A percentile compares a stretch with the other conserved stretches of the same genome.
These are phyloP conservation scores for Tragelaphus strepsiceros DNA, from an alignment of 2,113 vertebrate species.

Conservation along the genomic window DNA sequence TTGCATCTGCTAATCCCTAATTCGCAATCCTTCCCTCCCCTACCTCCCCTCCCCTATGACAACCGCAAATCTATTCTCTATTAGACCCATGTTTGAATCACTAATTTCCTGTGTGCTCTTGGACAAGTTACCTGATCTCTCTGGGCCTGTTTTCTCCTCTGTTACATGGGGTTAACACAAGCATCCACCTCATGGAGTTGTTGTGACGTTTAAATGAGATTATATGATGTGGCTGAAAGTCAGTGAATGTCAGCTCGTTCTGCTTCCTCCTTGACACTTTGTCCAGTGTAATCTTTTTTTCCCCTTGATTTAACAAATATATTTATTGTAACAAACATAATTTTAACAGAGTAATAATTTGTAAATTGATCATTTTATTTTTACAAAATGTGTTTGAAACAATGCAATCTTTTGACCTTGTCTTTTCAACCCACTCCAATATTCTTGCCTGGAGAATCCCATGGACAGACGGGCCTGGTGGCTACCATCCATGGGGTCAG, in stretches of 20 bases:
- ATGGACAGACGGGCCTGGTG: neutral
- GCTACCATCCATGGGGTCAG: neutral
- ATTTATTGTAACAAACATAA: neutral
- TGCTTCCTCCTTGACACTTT: neutral
- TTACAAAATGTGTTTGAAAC: neutral
- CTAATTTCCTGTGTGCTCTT: neutral
- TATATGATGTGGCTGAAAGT: neutral
- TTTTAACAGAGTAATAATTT: neutral
- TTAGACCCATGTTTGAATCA: neutral
- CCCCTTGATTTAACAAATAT: neutral
- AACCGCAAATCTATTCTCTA: neutral
- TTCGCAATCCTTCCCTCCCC: neutral
- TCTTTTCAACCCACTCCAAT: neutral
- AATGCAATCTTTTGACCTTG: neutral
- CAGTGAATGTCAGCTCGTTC: neutral
- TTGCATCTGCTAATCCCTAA: neutral
- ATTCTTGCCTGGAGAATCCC: neutral
- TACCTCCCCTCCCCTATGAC: neutral
- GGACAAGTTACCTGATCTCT: neutral
- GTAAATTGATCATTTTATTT: neutral
- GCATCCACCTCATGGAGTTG: neutral
- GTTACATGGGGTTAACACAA: neutral
- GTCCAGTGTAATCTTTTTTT: neutral
- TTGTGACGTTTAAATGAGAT: neutral
- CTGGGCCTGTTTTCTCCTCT: neutral